Evolutionary conservation across 2,113 vertebrate genomes (phyloP).

Genomic region (Callithrix jacchus): DNA sequence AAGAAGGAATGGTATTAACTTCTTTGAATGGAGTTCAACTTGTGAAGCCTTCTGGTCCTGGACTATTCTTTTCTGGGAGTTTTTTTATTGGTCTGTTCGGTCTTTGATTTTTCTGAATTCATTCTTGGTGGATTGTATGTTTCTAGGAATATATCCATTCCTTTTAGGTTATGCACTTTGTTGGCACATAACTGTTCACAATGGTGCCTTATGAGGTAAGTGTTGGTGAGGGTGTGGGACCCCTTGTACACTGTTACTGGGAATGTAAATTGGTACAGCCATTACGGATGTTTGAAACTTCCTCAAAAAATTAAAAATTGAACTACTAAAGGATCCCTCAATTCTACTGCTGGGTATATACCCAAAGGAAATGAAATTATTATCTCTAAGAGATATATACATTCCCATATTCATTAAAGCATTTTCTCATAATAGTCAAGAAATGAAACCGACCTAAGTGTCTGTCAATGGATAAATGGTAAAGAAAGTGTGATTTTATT

Average conservation of each 20-base stretch:
- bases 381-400: background rate
- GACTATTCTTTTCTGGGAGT: background rate
- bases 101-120: background rate
- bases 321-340: background rate
- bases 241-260: background rate
- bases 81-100: background rate
- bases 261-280: background rate
- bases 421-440: background rate
- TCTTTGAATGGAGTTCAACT: background rate
- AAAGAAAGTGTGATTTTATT: background rate
- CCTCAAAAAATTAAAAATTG: background rate
- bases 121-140: background rate
- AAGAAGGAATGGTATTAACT: background rate
- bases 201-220: background rate
- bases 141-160: background rate
- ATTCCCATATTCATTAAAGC: background rate
- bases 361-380: background rate
- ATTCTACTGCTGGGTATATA: background rate
- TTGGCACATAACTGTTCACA: background rate
- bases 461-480: background rate
- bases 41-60: background rate
- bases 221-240: background rate
- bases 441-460: background rate
- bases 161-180: background rate
- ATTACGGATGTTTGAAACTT: background rate